Evolutionary conservation across 2,888 invertebrate genomes (phyloP), one percentile per base, ranked within the genome.

Genomic region (Calameuta pallipes): DNA sequence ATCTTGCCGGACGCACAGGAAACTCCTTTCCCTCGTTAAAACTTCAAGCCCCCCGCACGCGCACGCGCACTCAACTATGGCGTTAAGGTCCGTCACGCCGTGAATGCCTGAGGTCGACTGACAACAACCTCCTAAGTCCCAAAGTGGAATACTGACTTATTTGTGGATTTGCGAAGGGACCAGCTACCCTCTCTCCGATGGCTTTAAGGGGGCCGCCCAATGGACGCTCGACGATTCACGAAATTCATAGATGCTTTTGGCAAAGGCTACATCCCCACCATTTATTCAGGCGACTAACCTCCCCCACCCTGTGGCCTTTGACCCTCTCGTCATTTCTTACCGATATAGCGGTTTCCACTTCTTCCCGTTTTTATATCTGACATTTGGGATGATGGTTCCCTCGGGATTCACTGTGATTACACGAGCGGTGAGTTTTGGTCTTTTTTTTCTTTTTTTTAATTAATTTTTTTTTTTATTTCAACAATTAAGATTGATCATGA

Each of bases 121-220:
- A 81, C 83, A 80, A 81, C 68, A 31, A 77, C 71, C 74, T 77
- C 76, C 81, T 78, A 79, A 83, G 80, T 84, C 83, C 80, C 82
- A 78, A 82, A 83, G 80, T 79, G 76, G 81, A 78, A 82, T 83
- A 81, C 82, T 80, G 82, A 80, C 82, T 83, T 84, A 83, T 86
- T 87, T 84, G 83, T 81, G 82, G 78, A 80, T 75, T 79, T 79
- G 73, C 80, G 78, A 81, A 83, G 79, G 83, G 87, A 86, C 85
- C 83, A 85, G 80, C 83, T 84, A 86, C 85, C 87, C 88, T 83
- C 84, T 83, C 84, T 69, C 33, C 33, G 2, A 12, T 71, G 11
- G 82, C 84, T 76, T 73, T 76, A 71, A 75, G 36, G 3, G 15
- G 2, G 73, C 78, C 77, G 80, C 15, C 80, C 79, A 80, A 81